Evolutionary conservation across 2,888 invertebrate genomes (phyloP).

Genomic region (Flabesymbios commensalis): DNA sequence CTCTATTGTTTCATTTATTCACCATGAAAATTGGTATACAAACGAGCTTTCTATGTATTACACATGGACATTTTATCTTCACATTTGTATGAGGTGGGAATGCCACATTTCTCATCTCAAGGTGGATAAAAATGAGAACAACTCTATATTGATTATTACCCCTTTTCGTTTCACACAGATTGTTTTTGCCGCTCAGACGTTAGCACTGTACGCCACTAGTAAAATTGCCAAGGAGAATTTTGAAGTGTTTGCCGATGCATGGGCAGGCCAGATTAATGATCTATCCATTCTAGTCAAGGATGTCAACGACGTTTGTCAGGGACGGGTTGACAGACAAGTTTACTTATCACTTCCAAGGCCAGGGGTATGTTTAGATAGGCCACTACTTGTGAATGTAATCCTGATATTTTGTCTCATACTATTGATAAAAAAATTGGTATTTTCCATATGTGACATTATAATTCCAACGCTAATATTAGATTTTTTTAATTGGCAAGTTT

Average conservation of each 20-base stretch:
- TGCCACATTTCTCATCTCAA: neutral
- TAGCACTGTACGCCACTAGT: slow-evolving; percentile 88
- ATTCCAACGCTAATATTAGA: too few species aligned
- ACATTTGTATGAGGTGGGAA: neutral
- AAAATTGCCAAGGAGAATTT: slow-evolving; percentile 96
- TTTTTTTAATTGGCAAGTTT: too few species aligned
- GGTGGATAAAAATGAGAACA: neutral
- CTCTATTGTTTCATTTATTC: too few species aligned
- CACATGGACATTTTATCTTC: too few species aligned
- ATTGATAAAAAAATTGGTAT: too few species aligned
- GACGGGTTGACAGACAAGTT: slow-evolving; percentile 75
- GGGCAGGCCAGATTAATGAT: slow-evolving; percentile 90
- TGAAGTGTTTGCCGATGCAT: slow-evolving; percentile 70
- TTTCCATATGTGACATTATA: too few species aligned
- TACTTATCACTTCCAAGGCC: slow-evolving; percentile 94
- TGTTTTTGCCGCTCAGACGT: slow-evolving; percentile 88
- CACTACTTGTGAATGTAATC: too few species aligned
- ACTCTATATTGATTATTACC: neutral
- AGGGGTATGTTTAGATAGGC: slow-evolving; percentile 71
- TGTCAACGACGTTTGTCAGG: slow-evolving; percentile 75
- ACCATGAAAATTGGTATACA: too few species aligned
- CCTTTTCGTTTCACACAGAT: slow-evolving; percentile 66
- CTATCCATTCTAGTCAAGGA: slow-evolving; percentile 89
- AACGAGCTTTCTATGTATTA: too few species aligned
- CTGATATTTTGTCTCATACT: too few species aligned